A percentile compares a stretch with the other conserved stretches of the same genome.
Evolutionary conservation across 2,797 vertebrate genomes (phyloP).

Genomic region (Calcarius lapponicus): DNA sequence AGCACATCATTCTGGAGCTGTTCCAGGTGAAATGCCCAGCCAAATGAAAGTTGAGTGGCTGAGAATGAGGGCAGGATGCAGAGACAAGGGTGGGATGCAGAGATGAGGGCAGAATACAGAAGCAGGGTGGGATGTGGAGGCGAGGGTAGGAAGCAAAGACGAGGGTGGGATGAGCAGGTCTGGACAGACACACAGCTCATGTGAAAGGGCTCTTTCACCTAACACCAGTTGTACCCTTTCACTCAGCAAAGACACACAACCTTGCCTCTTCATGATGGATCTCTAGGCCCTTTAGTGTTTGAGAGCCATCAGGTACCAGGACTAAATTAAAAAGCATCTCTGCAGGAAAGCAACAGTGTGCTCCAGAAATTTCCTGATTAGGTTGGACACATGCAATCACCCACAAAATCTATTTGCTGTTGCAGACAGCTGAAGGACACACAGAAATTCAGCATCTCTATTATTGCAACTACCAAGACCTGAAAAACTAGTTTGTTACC

Average conservation of each 20-base stretch:
- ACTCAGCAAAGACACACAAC: background rate
- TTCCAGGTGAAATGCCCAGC: background rate
- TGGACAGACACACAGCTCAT: background rate
- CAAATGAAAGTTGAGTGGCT: background rate
- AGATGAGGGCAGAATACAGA: background rate
- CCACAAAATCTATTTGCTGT: background rate
- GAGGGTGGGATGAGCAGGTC: background rate
- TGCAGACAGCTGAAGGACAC: background rate
- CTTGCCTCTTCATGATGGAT: background rate
- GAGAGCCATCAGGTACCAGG: background rate
- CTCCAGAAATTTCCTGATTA: too few species aligned
- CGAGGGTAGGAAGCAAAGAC: accelerated
- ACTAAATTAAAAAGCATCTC: background rate
- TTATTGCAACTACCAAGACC: background rate
- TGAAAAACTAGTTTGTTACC: constrained; percentile 16
- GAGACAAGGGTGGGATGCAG: too few species aligned
- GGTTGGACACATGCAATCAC: background rate
- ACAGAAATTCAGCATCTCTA: background rate
- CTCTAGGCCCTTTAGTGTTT: background rate
- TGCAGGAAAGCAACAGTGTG: background rate
- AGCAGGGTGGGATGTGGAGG: background rate
- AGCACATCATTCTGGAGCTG: background rate
- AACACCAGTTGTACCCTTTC: background rate
- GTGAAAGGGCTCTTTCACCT: background rate
- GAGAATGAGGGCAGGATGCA: background rate